Percentiles rank a stretch among this genome's conserved stretches.
Evolutionary conservation across 2,797 vertebrate species (phyloP).

Genomic region (Acridotheres tristis): DNA sequence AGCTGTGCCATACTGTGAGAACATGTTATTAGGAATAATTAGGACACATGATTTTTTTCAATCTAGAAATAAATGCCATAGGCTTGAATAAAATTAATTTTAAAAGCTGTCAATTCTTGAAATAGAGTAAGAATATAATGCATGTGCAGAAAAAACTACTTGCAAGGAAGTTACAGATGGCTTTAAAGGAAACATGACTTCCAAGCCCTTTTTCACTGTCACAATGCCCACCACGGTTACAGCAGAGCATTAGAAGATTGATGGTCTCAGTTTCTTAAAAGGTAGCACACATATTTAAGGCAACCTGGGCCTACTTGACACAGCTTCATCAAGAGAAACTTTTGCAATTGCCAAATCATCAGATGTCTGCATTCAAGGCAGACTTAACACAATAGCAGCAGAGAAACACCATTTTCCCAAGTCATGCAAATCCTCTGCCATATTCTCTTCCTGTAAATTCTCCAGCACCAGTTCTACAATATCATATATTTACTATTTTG

Average conservation of each 20-base stretch:
- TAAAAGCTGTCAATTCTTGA: background rate
- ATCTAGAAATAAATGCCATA: background rate
- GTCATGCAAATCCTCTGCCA: background rate
- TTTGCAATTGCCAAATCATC: background rate
- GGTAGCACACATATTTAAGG: rapidly evolving
- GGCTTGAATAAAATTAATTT: background rate
- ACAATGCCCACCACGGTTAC: rapidly evolving
- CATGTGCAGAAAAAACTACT: background rate
- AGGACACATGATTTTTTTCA: background rate
- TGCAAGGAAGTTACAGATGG: background rate
- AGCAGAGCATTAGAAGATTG: background rate
- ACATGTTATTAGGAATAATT: background rate
- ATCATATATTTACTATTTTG: background rate
- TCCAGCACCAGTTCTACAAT: background rate
- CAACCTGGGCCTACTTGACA: background rate
- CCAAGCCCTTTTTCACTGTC: background rate
- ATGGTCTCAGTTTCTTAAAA: background rate
- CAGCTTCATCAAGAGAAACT: background rate
- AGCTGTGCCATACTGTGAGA: background rate
- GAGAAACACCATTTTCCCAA: background rate
- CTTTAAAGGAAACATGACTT: background rate
- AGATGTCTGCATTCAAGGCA: background rate
- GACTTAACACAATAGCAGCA: background rate
- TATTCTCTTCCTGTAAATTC: background rate
- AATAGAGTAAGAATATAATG: background rate